Conservation (phyloP, 2,888 invertebrate genomes). For the Thera britannica region DNA sequence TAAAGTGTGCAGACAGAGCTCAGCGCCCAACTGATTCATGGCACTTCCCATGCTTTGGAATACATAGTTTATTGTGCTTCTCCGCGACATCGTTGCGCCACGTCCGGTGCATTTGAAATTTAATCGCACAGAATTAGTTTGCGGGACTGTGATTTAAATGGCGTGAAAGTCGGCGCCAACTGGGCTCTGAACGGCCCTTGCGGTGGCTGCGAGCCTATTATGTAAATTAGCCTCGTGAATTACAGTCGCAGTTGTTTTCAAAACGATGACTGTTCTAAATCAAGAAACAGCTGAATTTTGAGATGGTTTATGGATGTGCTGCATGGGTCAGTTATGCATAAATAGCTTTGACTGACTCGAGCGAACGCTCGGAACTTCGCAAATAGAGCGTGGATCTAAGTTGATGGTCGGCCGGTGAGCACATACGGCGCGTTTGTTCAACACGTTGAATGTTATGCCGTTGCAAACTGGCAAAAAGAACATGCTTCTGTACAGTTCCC, state of each 20-base stretch:
- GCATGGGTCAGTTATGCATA: conserved; percentile 19
- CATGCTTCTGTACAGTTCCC: background rate
- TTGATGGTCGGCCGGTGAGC: conserved; percentile 22
- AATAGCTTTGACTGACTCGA: conserved; percentile 13
- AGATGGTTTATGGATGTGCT: conserved; percentile 25
- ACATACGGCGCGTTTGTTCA: conserved; percentile 38
- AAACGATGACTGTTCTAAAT: conserved; percentile 25
- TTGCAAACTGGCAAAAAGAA: background rate
- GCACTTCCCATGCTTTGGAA: conserved; percentile 60
- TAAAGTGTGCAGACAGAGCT: conserved; percentile 71
- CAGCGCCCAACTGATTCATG: conserved; percentile 64
- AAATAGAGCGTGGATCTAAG: conserved; percentile 33
- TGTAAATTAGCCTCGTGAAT: conserved; percentile 36
- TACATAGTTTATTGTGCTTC: conserved; percentile 62
- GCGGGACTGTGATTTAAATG: conserved; percentile 44
- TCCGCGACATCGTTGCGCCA: conserved; percentile 48
- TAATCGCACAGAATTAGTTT: conserved; percentile 44
- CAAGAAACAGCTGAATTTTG: conserved; percentile 20
- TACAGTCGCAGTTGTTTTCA: conserved; percentile 27
- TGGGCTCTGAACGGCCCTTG: conserved; percentile 36
- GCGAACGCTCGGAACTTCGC: conserved; percentile 22
- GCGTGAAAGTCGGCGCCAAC: conserved; percentile 40
- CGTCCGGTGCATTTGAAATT: conserved; percentile 39
- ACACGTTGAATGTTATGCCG: conserved; percentile 27
- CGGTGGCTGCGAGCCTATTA: conserved; percentile 37